These are phyloP conservation scores for Meloidogyne chitwoodi DNA, from an alignment of 1,140 invertebrate species.

Conservation along the genomic window DNA sequence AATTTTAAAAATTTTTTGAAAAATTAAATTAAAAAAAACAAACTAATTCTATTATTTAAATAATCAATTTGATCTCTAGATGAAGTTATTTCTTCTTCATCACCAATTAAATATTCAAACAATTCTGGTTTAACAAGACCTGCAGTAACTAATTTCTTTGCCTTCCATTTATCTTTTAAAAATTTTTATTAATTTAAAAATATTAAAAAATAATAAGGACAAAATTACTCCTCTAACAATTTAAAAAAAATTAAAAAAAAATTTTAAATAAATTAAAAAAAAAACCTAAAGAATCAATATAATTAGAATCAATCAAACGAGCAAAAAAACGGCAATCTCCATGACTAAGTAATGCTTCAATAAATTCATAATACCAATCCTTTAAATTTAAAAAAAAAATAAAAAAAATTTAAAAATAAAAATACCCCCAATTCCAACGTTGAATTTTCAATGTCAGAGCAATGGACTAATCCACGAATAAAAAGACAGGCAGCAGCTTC, in stretches of 20 bases:
- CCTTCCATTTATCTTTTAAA: not conserved
- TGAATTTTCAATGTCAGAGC: slow-evolving; percentile 8
- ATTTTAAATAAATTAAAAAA: too few relatives aligned
- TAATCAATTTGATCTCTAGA: not conserved
- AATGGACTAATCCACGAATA: slow-evolving; percentile 27
- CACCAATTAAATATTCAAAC: not conserved
- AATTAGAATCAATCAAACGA: slow-evolving; percentile 21
- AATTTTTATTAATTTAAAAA: not conserved
- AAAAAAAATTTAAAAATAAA: not conserved
- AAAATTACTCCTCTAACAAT: too few relatives aligned
- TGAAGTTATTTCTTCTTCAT: not conserved
- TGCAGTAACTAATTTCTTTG: not conserved
- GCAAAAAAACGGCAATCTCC: slow-evolving; percentile 8
- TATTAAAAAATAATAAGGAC: too few relatives aligned
- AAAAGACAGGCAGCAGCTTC: slow-evolving; percentile 11
- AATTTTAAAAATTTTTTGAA: too few relatives aligned
- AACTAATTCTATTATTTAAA: not conserved
- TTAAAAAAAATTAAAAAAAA: too few relatives aligned
- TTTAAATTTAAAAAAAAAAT: not conserved
- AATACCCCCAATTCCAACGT: not conserved
- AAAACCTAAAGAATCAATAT: slow-evolving; percentile 15
- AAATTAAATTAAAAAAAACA: not conserved
- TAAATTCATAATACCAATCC: slow-evolving; percentile 31
- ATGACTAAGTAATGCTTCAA: slow-evolving; percentile 24
- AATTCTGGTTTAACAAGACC: not conserved